phyloP scores from a whole-genome alignment of 2,888 invertebrate species.

The Polylopha cassiicola region DNA sequence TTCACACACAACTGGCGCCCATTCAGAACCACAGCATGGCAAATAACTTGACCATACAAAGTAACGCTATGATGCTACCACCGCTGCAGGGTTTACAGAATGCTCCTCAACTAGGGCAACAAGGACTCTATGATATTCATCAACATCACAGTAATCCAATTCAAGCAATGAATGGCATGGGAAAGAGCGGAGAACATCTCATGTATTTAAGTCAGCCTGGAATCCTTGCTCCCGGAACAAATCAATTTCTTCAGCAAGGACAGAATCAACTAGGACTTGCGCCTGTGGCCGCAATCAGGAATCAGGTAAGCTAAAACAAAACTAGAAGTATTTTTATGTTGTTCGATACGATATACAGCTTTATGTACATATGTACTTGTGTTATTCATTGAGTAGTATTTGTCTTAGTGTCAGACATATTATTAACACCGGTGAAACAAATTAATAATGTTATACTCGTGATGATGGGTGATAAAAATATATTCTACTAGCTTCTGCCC shows the following conservation, averaged over 20 bases:
- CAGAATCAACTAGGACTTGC: conserved; percentile 77
- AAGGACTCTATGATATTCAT: conserved; percentile 71
- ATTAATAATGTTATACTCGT: too few species aligned
- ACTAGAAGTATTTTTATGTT: too few species aligned
- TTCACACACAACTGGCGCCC: conserved; percentile 74
- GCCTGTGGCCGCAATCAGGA: conserved; percentile 68
- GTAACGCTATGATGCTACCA: conserved; percentile 71
- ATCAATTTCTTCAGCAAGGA: conserved; percentile 79
- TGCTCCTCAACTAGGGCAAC: conserved; percentile 70
- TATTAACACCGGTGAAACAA: too few species aligned
- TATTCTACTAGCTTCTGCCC: too few species aligned
- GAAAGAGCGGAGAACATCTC: conserved; percentile 70
- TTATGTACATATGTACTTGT: too few species aligned
- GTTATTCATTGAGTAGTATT: too few species aligned
- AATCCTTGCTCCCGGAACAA: conserved; percentile 78
- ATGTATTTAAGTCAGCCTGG: conserved; percentile 74
- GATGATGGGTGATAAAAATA: too few species aligned
- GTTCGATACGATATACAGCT: too few species aligned
- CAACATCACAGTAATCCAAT: conserved; percentile 68
- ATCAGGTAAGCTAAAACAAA: conserved; percentile 63
- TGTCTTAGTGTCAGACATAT: too few species aligned
- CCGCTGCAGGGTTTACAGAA: conserved; percentile 71
- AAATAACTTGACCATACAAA: conserved; percentile 63
- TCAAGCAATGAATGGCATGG: conserved; percentile 73
- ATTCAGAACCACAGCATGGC: conserved; percentile 70